These are phyloP conservation scores for Malurus leucopterus DNA, from an alignment of 2,797 vertebrate species.

Conservation along the genomic window DNA sequence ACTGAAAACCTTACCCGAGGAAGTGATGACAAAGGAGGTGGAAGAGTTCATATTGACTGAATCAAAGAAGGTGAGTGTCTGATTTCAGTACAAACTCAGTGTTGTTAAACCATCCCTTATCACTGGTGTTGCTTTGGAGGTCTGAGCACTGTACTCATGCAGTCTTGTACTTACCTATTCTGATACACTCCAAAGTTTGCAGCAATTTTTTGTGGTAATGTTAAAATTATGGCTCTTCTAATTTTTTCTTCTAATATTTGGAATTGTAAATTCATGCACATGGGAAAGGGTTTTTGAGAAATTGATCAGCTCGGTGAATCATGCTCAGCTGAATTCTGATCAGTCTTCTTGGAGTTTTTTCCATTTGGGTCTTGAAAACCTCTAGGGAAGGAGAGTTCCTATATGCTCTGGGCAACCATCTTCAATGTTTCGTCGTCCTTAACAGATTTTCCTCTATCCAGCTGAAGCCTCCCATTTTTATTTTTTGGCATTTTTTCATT, in stretches of 20 bases:
- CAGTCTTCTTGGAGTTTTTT: neutral
- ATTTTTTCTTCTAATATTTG: neutral
- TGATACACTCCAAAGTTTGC: neutral
- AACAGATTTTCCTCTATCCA: neutral
- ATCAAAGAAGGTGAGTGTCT: conserved; percentile 86
- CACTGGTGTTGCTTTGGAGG: neutral
- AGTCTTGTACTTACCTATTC: neutral
- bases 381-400: neutral
- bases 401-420: neutral
- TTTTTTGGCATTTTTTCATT: neutral
- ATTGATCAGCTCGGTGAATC: neutral
- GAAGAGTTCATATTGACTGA: conserved; percentile 91
- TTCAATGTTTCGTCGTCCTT: neutral
- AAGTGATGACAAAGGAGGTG: conserved; percentile 93
- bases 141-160: neutral
- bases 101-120: neutral
- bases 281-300: neutral
- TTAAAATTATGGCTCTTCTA: neutral
- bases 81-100: neutral
- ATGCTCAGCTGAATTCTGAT: neutral
- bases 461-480: neutral
- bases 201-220: neutral
- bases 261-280: neutral
- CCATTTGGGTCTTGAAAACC: neutral
- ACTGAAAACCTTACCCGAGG: conserved; percentile 89